These are phyloP conservation scores for Potamarius usumacintae DNA, from an alignment of 2,113 vertebrate genomes.

Conservation along the genomic window DNA sequence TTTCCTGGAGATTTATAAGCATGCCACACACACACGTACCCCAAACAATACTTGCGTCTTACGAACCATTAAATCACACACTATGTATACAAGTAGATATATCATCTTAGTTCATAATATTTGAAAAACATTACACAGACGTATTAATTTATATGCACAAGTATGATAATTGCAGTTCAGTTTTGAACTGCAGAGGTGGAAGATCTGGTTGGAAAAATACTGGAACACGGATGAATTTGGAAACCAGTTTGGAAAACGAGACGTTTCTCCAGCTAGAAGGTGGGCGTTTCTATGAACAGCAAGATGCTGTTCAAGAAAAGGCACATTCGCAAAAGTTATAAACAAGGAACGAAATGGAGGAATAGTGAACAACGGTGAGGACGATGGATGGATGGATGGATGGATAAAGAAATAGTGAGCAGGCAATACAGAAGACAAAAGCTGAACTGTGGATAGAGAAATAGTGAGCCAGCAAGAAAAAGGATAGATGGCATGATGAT, in stretches of 20 bases:
- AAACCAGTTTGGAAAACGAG: neutral
- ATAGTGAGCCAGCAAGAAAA: neutral
- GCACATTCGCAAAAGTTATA: neutral
- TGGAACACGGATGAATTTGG: neutral
- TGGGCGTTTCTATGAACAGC: neutral
- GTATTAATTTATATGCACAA: neutral
- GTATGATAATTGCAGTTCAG: neutral
- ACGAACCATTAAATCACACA: neutral
- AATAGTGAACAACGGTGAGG: neutral
- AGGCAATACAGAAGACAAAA: neutral
- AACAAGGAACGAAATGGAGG: neutral
- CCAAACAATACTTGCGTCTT: neutral
- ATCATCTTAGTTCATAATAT: neutral
- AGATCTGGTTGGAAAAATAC: neutral
- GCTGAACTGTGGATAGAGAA: neutral
- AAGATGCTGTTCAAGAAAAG: neutral
- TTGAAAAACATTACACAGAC: neutral
- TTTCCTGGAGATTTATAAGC: slow-evolving; percentile 64
- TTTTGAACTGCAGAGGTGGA: neutral
- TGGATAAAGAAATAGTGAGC: neutral
- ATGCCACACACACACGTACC: slow-evolving; percentile 6
- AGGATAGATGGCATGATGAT: neutral
- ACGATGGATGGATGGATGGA: neutral
- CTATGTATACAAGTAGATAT: neutral
- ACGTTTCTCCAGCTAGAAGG: neutral